A percentile compares a stretch with the other conserved stretches of the same genome.
Conservation (phyloP, 1,140 invertebrate species). For the Pemphigus obesinymphae region DNA sequence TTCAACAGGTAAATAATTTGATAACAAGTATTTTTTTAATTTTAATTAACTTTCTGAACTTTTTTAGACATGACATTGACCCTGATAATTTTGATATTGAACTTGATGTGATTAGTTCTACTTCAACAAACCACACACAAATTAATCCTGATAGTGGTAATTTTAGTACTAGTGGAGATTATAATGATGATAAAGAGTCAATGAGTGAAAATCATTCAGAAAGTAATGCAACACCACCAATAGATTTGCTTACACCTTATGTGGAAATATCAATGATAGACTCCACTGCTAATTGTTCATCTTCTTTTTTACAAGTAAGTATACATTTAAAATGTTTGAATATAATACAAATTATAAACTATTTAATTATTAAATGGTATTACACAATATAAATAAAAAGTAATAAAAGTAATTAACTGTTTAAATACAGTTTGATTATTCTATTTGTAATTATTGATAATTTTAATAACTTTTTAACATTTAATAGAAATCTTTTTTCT, state of each 20-base stretch:
- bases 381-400: too few species aligned
- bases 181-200: conserved; percentile 74
- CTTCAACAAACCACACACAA: conserved; percentile 2
- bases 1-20: conserved; percentile 64
- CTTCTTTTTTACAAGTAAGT: conserved; percentile 50
- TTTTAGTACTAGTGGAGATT: conserved; percentile 46
- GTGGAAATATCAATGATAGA: conserved; percentile 84
- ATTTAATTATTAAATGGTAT: too few species aligned
- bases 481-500: too few species aligned
- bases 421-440: too few species aligned
- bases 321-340: conserved; percentile 33
- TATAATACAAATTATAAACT: not conserved
- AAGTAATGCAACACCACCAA: conserved; percentile 77
- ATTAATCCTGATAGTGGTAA: conserved; percentile 2
- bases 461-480: too few species aligned
- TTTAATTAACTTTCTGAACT: too few species aligned
- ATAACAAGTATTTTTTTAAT: not conserved
- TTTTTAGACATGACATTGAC: conserved; percentile 74
- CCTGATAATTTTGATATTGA: conserved; percentile 72
- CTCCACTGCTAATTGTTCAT: conserved; percentile 51
- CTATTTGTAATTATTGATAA: too few species aligned
- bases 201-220: conserved; percentile 61
- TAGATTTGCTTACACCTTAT: conserved; percentile 83
- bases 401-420: too few species aligned
- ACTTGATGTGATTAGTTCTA: conserved; percentile 62